Evolutionary conservation across 1,140 invertebrate genomes (phyloP), one percentile per base, ranked within the genome.

Genomic region (Agraylea sexmaculata): DNA sequence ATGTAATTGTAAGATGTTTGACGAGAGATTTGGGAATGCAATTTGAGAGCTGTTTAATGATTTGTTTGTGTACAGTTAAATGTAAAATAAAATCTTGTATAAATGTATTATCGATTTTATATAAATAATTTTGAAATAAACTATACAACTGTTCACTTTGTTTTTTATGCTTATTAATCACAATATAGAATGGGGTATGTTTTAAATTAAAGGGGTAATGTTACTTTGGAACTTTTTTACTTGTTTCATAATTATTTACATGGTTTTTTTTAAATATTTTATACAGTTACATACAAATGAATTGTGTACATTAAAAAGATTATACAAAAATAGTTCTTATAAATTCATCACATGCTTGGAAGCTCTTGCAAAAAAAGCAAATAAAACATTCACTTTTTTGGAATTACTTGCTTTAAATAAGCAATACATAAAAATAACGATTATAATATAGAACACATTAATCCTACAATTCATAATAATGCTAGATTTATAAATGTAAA

Each of bases 341-440:
- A 25, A 25, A 7, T 8, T 25, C 12, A n/a, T n/a, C n/a, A n/a
- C n/a, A n/a, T n/a, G n/a, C n/a, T n/a, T n/a, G n/a, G n/a, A n/a
- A n/a, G n/a, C n/a, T n/a, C n/a, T 39, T 27, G 37, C 31, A 39
- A 39, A 39, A 38, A 39, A 39, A 39, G 29, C 29, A 15, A 30
- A n/a, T 21, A 19, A 7, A 30, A 39, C 27, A 29, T 18, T 18
- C 20, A 29, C 15, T 32, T 32, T 32, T 12, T 30, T 39, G 37
- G 37, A 39, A 39, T 23, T 39, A 30, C 31, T 30, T 13, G 22
- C 17, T 30, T 21, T 20, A 28, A 8, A 39, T 30, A 12, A 15
- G 20, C 21, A 6, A 13, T 15, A 5, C 25, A 19, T 38, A 38
- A 38, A 19, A n/a, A 16, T 30, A 39, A 19, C 4, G 29, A 39